Evolutionary conservation across 2,113 vertebrate species (phyloP).

Genomic region (Elaphurus davidianus): DNA sequence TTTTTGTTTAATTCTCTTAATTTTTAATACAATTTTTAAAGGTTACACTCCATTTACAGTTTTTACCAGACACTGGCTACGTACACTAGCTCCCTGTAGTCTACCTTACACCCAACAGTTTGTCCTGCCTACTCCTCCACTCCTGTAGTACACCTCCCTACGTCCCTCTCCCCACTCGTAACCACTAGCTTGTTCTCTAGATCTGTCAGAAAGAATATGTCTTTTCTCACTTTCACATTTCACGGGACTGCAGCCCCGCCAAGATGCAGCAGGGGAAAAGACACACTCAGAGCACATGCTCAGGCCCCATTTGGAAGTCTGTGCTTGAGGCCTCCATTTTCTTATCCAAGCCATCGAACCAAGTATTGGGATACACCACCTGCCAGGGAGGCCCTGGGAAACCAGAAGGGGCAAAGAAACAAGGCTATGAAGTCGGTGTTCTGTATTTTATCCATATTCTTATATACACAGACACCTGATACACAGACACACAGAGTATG

Average conservation of each 20-base stretch:
- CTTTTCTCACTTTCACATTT: accelerated
- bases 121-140: not conserved
- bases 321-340: not conserved
- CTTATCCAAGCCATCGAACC: not conserved
- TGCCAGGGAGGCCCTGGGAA: not conserved
- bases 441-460: no score
- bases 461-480: not conserved
- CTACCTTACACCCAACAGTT: not conserved
- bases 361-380: not conserved
- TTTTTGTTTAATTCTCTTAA: not conserved
- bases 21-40: not conserved
- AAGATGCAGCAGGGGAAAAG: not conserved
- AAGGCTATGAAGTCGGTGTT: no score
- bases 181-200: not conserved
- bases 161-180: not conserved
- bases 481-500: accelerated
- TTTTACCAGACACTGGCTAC: not conserved
- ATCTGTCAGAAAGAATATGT: not conserved
- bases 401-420: not conserved
- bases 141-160: accelerated
- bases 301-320: not conserved
- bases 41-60: not conserved
- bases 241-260: not conserved
- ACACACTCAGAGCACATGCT: not conserved
- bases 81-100: no score